Base-by-base conservation (phyloP, 2,113 vertebrate genomes). In the Felis chaus region DNA sequence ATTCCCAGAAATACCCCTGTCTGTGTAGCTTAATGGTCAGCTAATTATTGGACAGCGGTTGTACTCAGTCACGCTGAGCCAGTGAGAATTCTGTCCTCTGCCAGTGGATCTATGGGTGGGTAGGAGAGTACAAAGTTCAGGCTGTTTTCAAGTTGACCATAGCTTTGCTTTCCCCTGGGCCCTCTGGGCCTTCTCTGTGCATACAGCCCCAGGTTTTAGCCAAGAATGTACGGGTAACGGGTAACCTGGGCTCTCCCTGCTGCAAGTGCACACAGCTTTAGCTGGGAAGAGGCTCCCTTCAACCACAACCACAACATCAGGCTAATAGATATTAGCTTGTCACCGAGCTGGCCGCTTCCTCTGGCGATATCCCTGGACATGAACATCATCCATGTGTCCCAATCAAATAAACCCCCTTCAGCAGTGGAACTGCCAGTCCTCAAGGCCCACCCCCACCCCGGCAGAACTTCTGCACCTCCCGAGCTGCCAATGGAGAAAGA, bases 31-130 rank as follows among this genome's bases (percentile, higher is more conserved):
- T 84, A 13, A 71, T 48, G 33, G 14, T 69, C 50, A 61, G 18
- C 48, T 27, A 61, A 7, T 23, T 68, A 33, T 33, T 66, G 41
- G n/a, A 41, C 14, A 14, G 61, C 36, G 10, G 53, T 41, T 74
- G 31, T 48, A 31, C 25, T 50, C 19, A 53, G 29, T 94, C 53
- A 65, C 45, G 25, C 27, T 27, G 74, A 66, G 1, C 76, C 74
- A 91, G n/a, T 41, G 87, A 31, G 41, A 50, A 57, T 93, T 85
- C 71, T 71, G 19, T 55, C 87, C 90, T 93, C 85, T 82, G 36
- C 31, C 53, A 65, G 11, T 23, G 53, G 53, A 66, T 73, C 41
- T 74, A 3, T 41, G 45, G 65, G 41, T 66, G 55, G 41, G 55
- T 31, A 15, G 83, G 66, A 92, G 2, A 82, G n/a, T 68, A 66